Evolutionary conservation across 2,888 invertebrate genomes (phyloP).

Genomic region (Leucoma salicis): DNA sequence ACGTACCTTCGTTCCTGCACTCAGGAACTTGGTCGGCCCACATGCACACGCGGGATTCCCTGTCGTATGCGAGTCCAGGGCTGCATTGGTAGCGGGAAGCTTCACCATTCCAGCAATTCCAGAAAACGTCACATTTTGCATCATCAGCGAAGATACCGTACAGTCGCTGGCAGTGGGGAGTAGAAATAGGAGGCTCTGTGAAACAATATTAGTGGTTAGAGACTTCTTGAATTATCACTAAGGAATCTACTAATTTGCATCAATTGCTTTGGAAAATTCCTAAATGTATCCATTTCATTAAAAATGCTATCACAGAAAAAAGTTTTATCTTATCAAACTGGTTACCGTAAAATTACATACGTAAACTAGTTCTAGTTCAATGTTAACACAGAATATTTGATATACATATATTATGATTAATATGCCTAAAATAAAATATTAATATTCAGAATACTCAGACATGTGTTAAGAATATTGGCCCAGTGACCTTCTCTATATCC

Average conservation of each 20-base stretch:
- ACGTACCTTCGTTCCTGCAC: slow-evolving; percentile 92
- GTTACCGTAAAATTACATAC: slow-evolving; percentile 14
- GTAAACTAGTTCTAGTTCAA: slow-evolving; percentile 52
- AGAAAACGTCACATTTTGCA: slow-evolving; percentile 95
- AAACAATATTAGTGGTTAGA: slow-evolving; percentile 12
- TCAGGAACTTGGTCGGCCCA: slow-evolving; percentile 98
- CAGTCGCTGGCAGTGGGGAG: slow-evolving; percentile 91
- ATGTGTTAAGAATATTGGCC: slow-evolving; percentile 24
- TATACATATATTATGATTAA: slow-evolving; percentile 17
- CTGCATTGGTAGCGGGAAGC: slow-evolving; percentile 97
- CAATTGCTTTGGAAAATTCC: no score
- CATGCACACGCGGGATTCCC: slow-evolving; percentile 96
- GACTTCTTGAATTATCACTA: neutral
- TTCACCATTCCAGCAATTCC: slow-evolving; percentile 98
- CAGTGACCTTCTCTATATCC: slow-evolving; percentile 65
- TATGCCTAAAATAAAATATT: slow-evolving; percentile 22
- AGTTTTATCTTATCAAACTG: slow-evolving; percentile 10
- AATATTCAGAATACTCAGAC: neutral
- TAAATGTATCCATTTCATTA: neutral
- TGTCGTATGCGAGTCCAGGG: slow-evolving; percentile 96
- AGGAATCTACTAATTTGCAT: no score
- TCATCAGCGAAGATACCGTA: slow-evolving; percentile 97
- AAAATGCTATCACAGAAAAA: slow-evolving; percentile 9
- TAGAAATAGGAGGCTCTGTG: slow-evolving; percentile 91
- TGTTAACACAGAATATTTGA: slow-evolving; percentile 34